These are phyloP conservation scores for Caenorhabditis zanzibari DNA, from an alignment of 2,888 invertebrate genomes.

Conservation along the genomic window DNA sequence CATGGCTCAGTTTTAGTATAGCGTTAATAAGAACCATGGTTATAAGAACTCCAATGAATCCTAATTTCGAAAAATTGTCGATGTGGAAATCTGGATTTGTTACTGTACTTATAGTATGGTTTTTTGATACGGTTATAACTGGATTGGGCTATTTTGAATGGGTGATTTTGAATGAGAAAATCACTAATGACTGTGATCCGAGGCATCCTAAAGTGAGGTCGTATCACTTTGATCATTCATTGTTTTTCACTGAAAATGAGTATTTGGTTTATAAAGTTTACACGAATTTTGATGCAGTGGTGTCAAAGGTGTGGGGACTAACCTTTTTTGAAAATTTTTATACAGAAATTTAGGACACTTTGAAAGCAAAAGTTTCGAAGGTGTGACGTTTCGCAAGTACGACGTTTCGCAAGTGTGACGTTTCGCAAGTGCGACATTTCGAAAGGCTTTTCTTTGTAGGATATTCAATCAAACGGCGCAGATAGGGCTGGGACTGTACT, in stretches of 20 bases:
- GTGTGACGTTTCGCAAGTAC: too few relatives aligned
- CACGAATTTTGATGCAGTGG: constrained; percentile 16
- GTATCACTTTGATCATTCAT: neutral
- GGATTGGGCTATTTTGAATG: neutral
- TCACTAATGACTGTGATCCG: constrained; percentile 11
- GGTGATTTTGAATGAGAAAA: neutral
- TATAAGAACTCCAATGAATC: constrained; percentile 19
- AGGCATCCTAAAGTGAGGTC: neutral
- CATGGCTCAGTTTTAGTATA: constrained; percentile 22
- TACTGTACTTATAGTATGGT: neutral
- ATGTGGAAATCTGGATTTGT: neutral
- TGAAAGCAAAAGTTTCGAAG: too few relatives aligned
- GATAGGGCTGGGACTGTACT: too few relatives aligned
- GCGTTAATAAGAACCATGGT: constrained; percentile 8
- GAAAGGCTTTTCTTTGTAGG: too few relatives aligned
- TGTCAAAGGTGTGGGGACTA: constrained; percentile 26
- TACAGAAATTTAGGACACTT: too few relatives aligned
- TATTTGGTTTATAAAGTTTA: constrained; percentile 6
- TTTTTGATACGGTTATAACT: neutral
- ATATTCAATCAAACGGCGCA: too few relatives aligned
- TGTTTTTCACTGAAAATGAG: constrained; percentile 4
- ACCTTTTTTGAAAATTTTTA: neutral
- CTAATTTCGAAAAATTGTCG: constrained; percentile 5
- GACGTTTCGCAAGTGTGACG: too few relatives aligned
- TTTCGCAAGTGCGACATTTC: too few relatives aligned